Conservation (phyloP, 1,140 invertebrate species). For the Aphis craccivora region DNA sequence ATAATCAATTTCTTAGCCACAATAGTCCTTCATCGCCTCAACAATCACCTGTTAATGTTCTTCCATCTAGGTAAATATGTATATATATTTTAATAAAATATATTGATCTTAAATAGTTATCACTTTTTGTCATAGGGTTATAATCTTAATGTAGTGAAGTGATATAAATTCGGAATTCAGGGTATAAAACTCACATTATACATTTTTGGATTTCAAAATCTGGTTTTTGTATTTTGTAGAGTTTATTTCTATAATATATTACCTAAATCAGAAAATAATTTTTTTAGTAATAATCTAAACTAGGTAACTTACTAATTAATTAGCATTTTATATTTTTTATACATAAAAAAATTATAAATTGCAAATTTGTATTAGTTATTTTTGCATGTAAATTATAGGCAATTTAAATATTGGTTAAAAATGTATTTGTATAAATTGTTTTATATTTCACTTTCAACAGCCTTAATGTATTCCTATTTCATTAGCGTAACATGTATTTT, state of each 20-base stretch:
- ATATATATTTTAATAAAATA: not conserved
- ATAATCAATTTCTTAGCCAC: conserved; percentile 50
- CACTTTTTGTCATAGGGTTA: not conserved
- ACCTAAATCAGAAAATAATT: too few species aligned
- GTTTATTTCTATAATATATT: too few species aligned
- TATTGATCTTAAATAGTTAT: not conserved
- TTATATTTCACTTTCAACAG: not conserved
- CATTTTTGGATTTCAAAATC: not conserved
- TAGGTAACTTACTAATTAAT: too few species aligned
- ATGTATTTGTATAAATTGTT: not conserved
- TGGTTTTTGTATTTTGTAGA: not conserved
- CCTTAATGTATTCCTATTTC: too few species aligned
- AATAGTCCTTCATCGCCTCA: conserved; percentile 52
- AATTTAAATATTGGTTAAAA: not conserved
- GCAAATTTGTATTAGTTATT: not conserved
- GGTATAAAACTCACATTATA: not conserved
- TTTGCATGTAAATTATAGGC: not conserved
- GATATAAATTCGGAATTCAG: not conserved
- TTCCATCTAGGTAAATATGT: conserved; percentile 47
- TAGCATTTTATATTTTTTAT: not conserved
- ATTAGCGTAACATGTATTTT: too few species aligned
- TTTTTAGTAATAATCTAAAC: too few species aligned
- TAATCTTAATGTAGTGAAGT: not conserved
- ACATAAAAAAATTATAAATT: not conserved
- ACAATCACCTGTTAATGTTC: conserved; percentile 54